Percentiles rank a stretch among this genome's conserved stretches.
These are phyloP conservation scores for Oscheius onirici DNA, from an alignment of 2,888 invertebrate genomes.

Conservation along the genomic window DNA sequence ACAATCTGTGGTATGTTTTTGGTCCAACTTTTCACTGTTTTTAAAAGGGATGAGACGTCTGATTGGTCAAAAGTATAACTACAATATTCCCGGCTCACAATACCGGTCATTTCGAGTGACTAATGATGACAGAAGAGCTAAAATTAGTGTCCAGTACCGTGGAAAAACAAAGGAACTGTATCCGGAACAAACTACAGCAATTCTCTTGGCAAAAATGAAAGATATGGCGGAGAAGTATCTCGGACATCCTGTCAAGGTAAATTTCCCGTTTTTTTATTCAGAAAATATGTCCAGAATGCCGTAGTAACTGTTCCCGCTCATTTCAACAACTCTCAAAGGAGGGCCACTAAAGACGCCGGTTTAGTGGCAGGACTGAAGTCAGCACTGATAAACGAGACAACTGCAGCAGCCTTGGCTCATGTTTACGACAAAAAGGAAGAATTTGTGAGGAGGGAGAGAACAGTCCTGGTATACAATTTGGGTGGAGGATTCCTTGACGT, in stretches of 20 bases:
- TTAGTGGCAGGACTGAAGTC: slow-evolving; percentile 73
- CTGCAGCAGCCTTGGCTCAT: slow-evolving; percentile 83
- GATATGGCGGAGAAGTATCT: slow-evolving; percentile 74
- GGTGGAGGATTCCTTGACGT: slow-evolving; percentile 92
- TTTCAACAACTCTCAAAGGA: slow-evolving; percentile 93
- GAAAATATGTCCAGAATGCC: slow-evolving; percentile 79
- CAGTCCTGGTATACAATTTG: slow-evolving; percentile 78
- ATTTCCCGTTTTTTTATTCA: slow-evolving; percentile 72
- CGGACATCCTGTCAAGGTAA: slow-evolving; percentile 82
- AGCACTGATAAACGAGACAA: slow-evolving; percentile 72
- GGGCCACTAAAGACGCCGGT: slow-evolving; percentile 75
- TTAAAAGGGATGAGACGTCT: slow-evolving; percentile 72
- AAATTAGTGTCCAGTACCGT: slow-evolving; percentile 83
- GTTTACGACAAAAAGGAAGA: slow-evolving; percentile 76
- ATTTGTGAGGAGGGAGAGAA: slow-evolving; percentile 61
- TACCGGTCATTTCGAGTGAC: slow-evolving; percentile 72
- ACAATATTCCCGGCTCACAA: slow-evolving; percentile 73
- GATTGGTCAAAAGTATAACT: slow-evolving; percentile 74
- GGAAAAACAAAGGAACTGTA: slow-evolving; percentile 82
- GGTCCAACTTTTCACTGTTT: slow-evolving; percentile 1
- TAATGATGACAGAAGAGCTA: slow-evolving; percentile 72
- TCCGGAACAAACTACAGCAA: slow-evolving; percentile 71
- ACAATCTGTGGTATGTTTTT: slow-evolving; percentile 73
- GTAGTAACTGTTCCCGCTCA: slow-evolving; percentile 98
- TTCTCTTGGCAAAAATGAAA: slow-evolving; percentile 63